Conservation (phyloP, 2,888 invertebrate species). For the Spodoptera picta region DNA sequence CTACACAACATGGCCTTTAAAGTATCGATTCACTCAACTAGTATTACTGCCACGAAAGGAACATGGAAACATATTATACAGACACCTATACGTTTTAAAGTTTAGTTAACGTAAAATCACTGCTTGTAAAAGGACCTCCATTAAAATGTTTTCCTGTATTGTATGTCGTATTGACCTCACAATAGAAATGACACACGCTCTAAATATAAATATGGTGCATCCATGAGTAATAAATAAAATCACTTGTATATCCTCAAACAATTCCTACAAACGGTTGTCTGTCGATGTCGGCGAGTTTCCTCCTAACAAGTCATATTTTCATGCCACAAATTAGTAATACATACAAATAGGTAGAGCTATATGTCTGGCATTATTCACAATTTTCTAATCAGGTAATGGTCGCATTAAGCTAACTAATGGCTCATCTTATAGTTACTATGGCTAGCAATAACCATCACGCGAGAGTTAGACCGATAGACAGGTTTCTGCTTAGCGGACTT, state of each 20-base stretch:
- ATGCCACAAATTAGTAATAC: slow-evolving; percentile 14
- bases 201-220: slow-evolving; percentile 11
- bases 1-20: slow-evolving; percentile 38
- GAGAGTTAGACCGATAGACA: slow-evolving; percentile 14
- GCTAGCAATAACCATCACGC: slow-evolving; percentile 33
- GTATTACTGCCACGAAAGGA: slow-evolving; percentile 40
- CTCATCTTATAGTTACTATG: slow-evolving; percentile 28
- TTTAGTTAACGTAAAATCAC: not conserved
- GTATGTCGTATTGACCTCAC: slow-evolving; percentile 26
- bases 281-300: slow-evolving; percentile 12
- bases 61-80: slow-evolving; percentile 29
- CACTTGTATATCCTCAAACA: slow-evolving; percentile 10
- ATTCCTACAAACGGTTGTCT: slow-evolving; percentile 16
- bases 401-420: slow-evolving; percentile 40
- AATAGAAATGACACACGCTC: slow-evolving; percentile 19
- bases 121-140: slow-evolving; percentile 10
- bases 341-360: slow-evolving; percentile 12
- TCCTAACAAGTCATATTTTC: slow-evolving; percentile 31
- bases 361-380: slow-evolving; percentile 29
- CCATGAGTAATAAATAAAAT: slow-evolving; percentile 25
- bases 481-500: slow-evolving; percentile 27
- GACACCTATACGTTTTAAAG: slow-evolving; percentile 8
- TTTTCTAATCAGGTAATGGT: slow-evolving; percentile 42
- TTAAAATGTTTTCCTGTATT: slow-evolving; percentile 5
- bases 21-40: slow-evolving; percentile 42